Percentiles rank a stretch among this genome's conserved stretches.
phyloP scores from a whole-genome alignment of 1,140 invertebrate species.

The Oryctes rhinoceros region DNA sequence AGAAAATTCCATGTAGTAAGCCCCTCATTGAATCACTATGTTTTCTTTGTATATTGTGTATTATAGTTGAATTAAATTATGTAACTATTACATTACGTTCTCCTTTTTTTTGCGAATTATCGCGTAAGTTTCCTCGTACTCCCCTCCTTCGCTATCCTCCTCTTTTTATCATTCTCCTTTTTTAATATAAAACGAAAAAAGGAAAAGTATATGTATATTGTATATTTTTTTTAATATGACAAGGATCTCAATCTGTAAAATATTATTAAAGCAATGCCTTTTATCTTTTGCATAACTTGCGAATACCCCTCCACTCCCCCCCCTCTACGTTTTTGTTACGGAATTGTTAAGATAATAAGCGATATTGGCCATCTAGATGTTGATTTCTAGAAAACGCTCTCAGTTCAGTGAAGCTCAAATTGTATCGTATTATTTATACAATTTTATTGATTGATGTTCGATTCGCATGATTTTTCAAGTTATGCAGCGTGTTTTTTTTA shows the following conservation, averaged over 20 bases:
- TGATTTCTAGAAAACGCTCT: background rate
- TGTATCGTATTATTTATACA: too few relatives aligned
- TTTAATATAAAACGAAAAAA: background rate
- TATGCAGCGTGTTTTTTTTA: background rate
- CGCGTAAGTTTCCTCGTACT: background rate
- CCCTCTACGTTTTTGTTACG: too few relatives aligned
- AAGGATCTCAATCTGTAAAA: conserved; percentile 6
- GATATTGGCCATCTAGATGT: too few relatives aligned
- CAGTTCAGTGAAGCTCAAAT: background rate
- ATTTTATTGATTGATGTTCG: too few relatives aligned
- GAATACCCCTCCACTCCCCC: too few relatives aligned
- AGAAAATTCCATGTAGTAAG: too few relatives aligned
- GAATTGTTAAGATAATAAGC: too few relatives aligned
- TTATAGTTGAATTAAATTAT: conserved; percentile 25
- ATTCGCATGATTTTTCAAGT: too few relatives aligned
- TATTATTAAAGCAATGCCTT: background rate
- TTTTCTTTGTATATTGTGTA: conserved; percentile 40
- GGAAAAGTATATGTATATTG: background rate
- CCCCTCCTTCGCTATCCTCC: too few relatives aligned
- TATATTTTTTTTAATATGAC: conserved; percentile 10
- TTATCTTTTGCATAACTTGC: background rate
- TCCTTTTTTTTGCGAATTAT: conserved; percentile 21
- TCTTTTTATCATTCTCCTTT: background rate
- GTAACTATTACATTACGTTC: conserved; percentile 36
- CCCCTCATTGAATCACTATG: background rate